These are phyloP conservation scores for Andricus quercusramuli DNA, from an alignment of 2,888 invertebrate species.

Conservation along the genomic window DNA sequence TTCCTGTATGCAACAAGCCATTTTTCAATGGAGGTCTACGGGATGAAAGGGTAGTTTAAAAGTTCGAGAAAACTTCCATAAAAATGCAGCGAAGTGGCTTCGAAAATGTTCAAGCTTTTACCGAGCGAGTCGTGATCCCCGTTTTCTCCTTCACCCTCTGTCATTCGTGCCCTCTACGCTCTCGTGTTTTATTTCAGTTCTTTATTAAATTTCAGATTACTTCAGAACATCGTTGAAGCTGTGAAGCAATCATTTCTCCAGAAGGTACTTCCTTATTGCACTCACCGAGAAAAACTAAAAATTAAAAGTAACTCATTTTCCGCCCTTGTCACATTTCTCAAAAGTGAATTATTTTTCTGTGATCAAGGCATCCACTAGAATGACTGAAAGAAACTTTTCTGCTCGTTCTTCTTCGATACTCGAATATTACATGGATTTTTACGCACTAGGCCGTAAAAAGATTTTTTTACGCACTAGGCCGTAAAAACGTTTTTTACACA, in stretches of 20 bases:
- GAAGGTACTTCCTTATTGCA: slow-evolving; percentile 13
- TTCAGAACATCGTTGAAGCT: slow-evolving; percentile 24
- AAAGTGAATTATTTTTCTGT: background rate
- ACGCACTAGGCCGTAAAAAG: too few relatives aligned
- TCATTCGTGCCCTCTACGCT: slow-evolving; percentile 12
- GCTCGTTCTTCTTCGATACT: too few relatives aligned
- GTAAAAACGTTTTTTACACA: too few relatives aligned
- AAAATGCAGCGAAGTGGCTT: slow-evolving; percentile 29
- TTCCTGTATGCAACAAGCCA: background rate
- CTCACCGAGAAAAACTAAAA: background rate
- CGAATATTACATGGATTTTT: too few relatives aligned
- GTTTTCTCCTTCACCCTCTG: slow-evolving; percentile 8
- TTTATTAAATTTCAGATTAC: slow-evolving; percentile 41
- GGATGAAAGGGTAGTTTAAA: background rate
- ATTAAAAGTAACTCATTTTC: slow-evolving; percentile 17
- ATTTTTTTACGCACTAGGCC: too few relatives aligned
- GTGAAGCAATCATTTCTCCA: slow-evolving; percentile 34
- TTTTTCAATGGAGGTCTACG: background rate
- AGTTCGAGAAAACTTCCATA: slow-evolving; percentile 2
- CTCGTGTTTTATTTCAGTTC: slow-evolving; percentile 34
- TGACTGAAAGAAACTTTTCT: too few relatives aligned
- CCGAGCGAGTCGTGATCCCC: background rate
- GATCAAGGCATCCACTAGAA: too few relatives aligned
- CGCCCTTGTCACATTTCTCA: background rate
- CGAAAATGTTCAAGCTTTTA: slow-evolving; percentile 23